Evolutionary conservation across 2,797 vertebrate genomes (phyloP), one percentile per base, ranked within the genome.

Genomic region (Choloepus didactylus): DNA sequence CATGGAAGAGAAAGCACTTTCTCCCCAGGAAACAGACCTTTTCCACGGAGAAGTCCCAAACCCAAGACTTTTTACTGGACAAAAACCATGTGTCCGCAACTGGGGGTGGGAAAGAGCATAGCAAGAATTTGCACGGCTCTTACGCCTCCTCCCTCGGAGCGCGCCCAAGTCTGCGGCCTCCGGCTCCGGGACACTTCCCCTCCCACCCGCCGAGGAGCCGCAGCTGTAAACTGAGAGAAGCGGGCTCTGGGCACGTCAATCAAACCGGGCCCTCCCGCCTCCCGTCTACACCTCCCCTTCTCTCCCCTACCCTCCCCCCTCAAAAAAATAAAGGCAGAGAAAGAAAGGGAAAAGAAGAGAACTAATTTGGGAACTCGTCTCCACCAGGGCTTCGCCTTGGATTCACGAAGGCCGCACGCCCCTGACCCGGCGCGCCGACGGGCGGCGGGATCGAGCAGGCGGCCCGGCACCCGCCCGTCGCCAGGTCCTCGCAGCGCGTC

Each of bases 241-340:
- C 98, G 98, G 98, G 98, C 97, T 97, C 96, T 79, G 95, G 89
- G 96, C 95, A 97, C 98, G 98, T 98, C 98, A 98, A 98, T 98
- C 98, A 98, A 87, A 94, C 95, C 95, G 94, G 89, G 97, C 82
- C 96, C 96, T 97, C 97, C 97, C 97, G 97, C 97, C 97, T 97
- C 97, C 96, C 89, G 92, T 90, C 96, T 94, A 86, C 93, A 87
- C 69, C 93, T 95, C 96, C 87, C 96, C 79, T 56, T 72, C 81
- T 93, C n/a, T 3, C 88, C 95, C 49, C 12, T 49, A 9, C 49
- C 49, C 49, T 49, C 49, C 95, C 82, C 41, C 81, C 76, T 1
- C n/a, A 29, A 94, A 96, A 81, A 96, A 98, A 98, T 76, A 87
- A 94, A 95, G 69, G 64, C 83, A 54, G 81, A 89, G 69, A 94